Percentiles rank a stretch among this genome's conserved stretches.
Conservation (phyloP, 1,140 invertebrate species). For the Anadara kagoshimensis region DNA sequence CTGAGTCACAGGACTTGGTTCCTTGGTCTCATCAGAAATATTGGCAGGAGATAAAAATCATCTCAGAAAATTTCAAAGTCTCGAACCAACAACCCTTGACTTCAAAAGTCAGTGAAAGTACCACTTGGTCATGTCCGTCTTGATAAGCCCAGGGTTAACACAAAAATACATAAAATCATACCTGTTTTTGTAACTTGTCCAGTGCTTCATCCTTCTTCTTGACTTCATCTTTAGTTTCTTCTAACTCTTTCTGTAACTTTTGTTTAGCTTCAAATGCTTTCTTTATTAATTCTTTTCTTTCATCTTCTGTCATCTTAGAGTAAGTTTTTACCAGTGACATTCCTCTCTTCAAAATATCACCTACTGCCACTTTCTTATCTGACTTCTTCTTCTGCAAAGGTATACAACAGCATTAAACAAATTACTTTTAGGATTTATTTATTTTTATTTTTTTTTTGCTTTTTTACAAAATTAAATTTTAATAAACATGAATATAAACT, state of each 20-base stretch:
- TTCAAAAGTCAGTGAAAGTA: no score
- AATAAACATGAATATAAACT: no score
- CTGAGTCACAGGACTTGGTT: no score
- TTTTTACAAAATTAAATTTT: no score
- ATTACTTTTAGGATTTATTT: no score
- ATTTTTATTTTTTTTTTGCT: no score
- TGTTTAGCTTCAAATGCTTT: conserved; percentile 62
- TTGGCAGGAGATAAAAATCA: no score
- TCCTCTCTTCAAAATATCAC: conserved; percentile 53
- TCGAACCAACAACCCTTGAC: no score
- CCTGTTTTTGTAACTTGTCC: conserved; percentile 58
- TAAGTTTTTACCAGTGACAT: conserved; percentile 63
- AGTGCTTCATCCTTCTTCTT: conserved; percentile 60
- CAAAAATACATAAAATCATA: conserved; percentile 13
- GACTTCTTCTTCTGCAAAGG: conserved; percentile 30
- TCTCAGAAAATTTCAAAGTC: no score
- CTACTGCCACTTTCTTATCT: conserved; percentile 37
- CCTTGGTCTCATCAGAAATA: no score
- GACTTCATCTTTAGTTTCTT: conserved; percentile 60
- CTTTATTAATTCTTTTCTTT: conserved; percentile 60
- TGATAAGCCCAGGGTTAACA: no score
- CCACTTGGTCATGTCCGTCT: no score
- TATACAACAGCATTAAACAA: background rate
- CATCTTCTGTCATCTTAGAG: conserved; percentile 58
- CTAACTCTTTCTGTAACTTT: conserved; percentile 57